Evolutionary conservation across 2,888 invertebrate species (phyloP).

Genomic region (Apamea sordens): DNA sequence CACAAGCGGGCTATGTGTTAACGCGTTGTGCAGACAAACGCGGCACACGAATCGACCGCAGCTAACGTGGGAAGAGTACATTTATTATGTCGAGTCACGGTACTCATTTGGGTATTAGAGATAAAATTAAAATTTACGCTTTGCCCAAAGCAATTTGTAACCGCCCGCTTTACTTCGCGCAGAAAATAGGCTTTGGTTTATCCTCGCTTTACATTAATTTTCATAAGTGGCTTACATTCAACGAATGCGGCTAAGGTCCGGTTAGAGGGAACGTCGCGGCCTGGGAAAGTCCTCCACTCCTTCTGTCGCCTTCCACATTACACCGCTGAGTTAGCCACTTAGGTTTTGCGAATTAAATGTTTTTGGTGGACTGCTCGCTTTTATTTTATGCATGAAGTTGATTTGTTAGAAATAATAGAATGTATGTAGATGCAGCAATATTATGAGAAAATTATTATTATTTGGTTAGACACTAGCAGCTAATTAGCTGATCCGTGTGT

Average conservation of each 20-base stretch:
- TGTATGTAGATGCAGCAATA: background rate
- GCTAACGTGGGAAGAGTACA: conserved; percentile 89
- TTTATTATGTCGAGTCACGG: conserved; percentile 90
- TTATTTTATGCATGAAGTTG: conserved; percentile 3
- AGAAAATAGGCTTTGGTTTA: conserved; percentile 90
- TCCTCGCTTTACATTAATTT: conserved; percentile 88
- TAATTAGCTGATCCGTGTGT: background rate
- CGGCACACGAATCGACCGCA: conserved; percentile 77
- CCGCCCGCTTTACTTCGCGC: conserved; percentile 88
- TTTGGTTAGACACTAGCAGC: background rate
- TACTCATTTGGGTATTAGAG: conserved; percentile 90
- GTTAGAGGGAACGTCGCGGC: conserved; percentile 63
- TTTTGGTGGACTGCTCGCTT: conserved; percentile 28
- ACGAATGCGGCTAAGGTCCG: conserved; percentile 73
- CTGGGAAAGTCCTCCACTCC: conserved; percentile 39
- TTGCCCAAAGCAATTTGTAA: conserved; percentile 90
- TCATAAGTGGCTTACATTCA: conserved; percentile 88
- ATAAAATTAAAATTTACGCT: conserved; percentile 91
- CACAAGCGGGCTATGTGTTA: conserved; percentile 67
- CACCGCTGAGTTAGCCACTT: conserved; percentile 45
- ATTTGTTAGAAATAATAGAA: conserved; percentile 1
- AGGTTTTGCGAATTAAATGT: conserved; percentile 39
- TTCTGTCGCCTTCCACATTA: conserved; percentile 41
- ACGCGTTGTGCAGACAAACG: conserved; percentile 63
- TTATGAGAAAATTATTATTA: background rate